A percentile compares a stretch with the other conserved stretches of the same genome.
These are phyloP conservation scores for Sipha maydis DNA, from an alignment of 2,888 invertebrate genomes.

Conservation along the genomic window DNA sequence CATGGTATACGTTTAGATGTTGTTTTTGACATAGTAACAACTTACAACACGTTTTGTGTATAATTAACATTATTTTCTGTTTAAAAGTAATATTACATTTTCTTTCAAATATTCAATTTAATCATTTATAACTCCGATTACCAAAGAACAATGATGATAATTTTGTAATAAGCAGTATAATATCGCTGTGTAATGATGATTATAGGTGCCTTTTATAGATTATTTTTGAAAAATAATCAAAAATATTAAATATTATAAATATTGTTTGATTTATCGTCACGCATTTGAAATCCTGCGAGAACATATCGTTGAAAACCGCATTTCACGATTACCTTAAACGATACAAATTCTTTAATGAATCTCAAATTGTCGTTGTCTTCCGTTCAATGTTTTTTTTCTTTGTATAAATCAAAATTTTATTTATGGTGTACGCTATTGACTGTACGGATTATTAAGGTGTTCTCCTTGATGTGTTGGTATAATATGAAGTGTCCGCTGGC, in stretches of 20 bases:
- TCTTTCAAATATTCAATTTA: neutral
- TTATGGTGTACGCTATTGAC: neutral
- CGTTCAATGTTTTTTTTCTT: neutral
- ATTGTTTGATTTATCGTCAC: neutral
- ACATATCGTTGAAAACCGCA: neutral
- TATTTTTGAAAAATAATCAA: neutral
- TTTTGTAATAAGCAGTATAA: neutral
- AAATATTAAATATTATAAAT: neutral
- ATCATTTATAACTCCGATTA: neutral
- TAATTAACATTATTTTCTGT: neutral
- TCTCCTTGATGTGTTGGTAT: slow-evolving; percentile 30
- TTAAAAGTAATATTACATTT: neutral
- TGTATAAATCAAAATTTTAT: neutral
- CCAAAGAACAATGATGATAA: neutral
- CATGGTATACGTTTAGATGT: neutral
- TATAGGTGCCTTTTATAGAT: neutral
- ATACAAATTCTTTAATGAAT: neutral
- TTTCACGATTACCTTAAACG: neutral
- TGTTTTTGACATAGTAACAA: neutral
- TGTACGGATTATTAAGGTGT: slow-evolving; percentile 18
- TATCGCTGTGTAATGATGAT: neutral
- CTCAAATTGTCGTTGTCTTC: neutral
- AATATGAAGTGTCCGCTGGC: neutral
- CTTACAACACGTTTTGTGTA: neutral
- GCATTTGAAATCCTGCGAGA: neutral